Conservation (phyloP, 2,888 invertebrate genomes). For the Ctenicera cuprea region DNA sequence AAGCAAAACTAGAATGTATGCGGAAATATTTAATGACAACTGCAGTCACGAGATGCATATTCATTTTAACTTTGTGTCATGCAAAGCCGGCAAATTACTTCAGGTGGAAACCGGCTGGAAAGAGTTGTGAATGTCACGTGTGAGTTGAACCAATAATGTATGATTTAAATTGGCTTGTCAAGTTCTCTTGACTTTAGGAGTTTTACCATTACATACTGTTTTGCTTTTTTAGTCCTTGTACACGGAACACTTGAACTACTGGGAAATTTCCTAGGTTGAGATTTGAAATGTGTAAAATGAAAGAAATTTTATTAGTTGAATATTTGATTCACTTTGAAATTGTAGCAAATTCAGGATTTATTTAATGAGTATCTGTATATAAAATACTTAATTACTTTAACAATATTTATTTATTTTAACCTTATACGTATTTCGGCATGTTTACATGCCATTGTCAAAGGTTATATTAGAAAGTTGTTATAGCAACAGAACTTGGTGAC, state of each 20-base stretch:
- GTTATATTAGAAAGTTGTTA: no score
- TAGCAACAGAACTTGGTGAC: no score
- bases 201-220: neutral
- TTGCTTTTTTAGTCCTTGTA: neutral
- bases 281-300: no score
- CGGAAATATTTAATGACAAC: conserved; percentile 35
- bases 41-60: conserved; percentile 39
- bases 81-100: conserved; percentile 31
- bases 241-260: neutral
- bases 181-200: neutral
- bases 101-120: conserved; percentile 21
- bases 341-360: no score
- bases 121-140: conserved; percentile 12
- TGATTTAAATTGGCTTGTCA: conserved; percentile 32
- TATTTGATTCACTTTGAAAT: no score
- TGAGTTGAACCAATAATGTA: conserved; percentile 9
- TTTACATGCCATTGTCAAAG: no score
- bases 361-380: no score
- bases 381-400: no score
- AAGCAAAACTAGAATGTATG: neutral
- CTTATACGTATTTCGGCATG: no score
- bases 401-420: no score
- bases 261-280: no score
- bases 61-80: conserved; percentile 18
- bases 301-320: no score